Evolutionary conservation across 2,113 vertebrate genomes (phyloP).

Genomic region (Antigone vipio): DNA sequence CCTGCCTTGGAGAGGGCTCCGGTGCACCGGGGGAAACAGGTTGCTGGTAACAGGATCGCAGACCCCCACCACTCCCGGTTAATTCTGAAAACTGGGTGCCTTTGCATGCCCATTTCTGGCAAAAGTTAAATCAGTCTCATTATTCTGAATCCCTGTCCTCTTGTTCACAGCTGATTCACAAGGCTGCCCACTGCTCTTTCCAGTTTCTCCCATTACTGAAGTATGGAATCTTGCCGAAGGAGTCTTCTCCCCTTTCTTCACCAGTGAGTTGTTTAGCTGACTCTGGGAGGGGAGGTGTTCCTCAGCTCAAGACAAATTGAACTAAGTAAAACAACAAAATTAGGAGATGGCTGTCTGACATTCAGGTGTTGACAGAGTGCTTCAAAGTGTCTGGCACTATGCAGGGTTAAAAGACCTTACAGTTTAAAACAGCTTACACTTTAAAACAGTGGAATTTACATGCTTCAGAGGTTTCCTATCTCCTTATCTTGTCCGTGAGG

Average conservation of each 20-base stretch:
- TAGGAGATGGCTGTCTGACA: neutral
- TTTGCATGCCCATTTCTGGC: neutral
- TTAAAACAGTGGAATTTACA: conserved; percentile 69
- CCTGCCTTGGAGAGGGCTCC: neutral
- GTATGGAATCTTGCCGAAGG: neutral
- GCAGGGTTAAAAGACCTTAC: conserved; percentile 48
- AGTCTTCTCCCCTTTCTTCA: neutral
- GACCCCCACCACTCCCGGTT: neutral
- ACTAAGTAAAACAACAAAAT: neutral
- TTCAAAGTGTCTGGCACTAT: neutral
- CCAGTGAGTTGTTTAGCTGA: neutral
- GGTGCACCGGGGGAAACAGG: neutral
- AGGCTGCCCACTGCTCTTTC: neutral
- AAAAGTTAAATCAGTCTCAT: neutral
- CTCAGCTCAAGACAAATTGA: neutral
- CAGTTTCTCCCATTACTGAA: neutral
- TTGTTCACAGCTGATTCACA: neutral
- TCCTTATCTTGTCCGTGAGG: conserved; percentile 68
- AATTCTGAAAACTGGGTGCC: neutral
- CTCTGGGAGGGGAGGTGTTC: neutral
- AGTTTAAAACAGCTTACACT: conserved; percentile 47
- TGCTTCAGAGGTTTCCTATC: conserved; percentile 70
- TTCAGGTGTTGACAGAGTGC: neutral
- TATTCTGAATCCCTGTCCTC: neutral
- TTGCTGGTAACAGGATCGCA: neutral